Percentiles rank a stretch among this genome's conserved stretches.
These are phyloP conservation scores for Plecotus auritus DNA, from an alignment of 2,113 vertebrate species.

Conservation along the genomic window DNA sequence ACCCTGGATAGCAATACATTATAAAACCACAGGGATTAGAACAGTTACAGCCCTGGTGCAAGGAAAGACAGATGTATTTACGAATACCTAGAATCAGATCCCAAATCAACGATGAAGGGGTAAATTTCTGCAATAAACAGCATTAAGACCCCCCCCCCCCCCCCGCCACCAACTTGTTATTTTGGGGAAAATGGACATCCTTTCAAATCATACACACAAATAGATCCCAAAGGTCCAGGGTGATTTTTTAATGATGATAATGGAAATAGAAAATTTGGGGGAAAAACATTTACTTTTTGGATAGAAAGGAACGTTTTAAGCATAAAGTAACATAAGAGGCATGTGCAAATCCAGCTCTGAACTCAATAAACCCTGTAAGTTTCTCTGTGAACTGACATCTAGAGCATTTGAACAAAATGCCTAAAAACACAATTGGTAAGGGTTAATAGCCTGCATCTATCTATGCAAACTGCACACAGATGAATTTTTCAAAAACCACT, in stretches of 20 bases:
- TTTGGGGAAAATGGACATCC: not conserved
- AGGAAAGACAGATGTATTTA: not conserved
- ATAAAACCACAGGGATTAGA: not conserved
- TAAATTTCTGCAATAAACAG: not conserved
- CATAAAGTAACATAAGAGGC: not conserved
- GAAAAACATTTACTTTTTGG: not conserved
- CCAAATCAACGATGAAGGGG: not conserved
- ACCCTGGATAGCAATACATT: not conserved
- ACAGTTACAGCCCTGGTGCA: accelerated
- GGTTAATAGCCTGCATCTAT: not conserved
- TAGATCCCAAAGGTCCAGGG: not conserved
- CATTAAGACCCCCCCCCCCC: not conserved
- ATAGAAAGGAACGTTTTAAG: not conserved
- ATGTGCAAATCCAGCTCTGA: not conserved
- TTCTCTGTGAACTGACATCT: not conserved
- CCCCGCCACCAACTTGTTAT: not conserved
- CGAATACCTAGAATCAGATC: not conserved
- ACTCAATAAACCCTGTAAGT: not conserved
- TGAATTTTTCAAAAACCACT: not conserved
- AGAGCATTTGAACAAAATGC: not conserved
- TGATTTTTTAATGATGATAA: not conserved
- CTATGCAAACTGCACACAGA: not conserved
- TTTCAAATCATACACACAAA: not conserved
- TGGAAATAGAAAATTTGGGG: not conserved
- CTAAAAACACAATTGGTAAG: not conserved